Evolutionary conservation across 2,113 vertebrate genomes (phyloP).

Genomic region (Platichthys stellatus): DNA sequence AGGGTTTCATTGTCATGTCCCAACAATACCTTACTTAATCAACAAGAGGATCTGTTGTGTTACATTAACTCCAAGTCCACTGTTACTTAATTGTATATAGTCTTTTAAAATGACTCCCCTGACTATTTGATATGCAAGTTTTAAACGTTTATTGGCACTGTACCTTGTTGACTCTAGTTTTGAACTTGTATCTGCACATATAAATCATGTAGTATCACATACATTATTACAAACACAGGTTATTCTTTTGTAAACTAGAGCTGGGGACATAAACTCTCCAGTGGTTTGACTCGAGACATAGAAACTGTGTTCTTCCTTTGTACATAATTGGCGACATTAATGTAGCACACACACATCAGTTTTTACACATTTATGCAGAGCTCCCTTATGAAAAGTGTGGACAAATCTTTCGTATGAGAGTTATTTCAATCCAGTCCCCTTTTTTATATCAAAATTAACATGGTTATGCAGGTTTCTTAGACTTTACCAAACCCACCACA

Average conservation of each 20-base stretch:
- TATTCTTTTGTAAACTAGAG: conserved; percentile 27
- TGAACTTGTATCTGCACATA: not conserved
- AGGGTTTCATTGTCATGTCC: too few species aligned
- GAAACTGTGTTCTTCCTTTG: conserved; percentile 8
- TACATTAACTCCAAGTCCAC: too few species aligned
- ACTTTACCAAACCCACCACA: not conserved
- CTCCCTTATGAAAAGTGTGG: not conserved
- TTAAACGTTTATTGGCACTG: conserved; percentile 19
- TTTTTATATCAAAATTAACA: not conserved
- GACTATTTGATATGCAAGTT: not conserved
- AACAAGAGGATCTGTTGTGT: not conserved
- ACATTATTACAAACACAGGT: conserved; percentile 3
- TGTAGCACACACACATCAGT: not conserved
- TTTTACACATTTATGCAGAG: not conserved
- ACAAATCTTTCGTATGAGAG: not conserved
- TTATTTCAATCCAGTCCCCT: not conserved
- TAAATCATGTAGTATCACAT: conserved; percentile 1
- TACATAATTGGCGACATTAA: conserved; percentile 18
- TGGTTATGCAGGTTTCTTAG: not conserved
- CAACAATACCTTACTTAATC: not conserved
- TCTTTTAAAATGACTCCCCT: conserved; percentile 5
- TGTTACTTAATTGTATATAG: not conserved
- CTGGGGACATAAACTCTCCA: conserved; percentile 2
- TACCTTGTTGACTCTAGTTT: not conserved
- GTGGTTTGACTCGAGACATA: not conserved